Base-by-base conservation (phyloP, 1,140 invertebrate genomes). In the Microplitis mediator region DNA sequence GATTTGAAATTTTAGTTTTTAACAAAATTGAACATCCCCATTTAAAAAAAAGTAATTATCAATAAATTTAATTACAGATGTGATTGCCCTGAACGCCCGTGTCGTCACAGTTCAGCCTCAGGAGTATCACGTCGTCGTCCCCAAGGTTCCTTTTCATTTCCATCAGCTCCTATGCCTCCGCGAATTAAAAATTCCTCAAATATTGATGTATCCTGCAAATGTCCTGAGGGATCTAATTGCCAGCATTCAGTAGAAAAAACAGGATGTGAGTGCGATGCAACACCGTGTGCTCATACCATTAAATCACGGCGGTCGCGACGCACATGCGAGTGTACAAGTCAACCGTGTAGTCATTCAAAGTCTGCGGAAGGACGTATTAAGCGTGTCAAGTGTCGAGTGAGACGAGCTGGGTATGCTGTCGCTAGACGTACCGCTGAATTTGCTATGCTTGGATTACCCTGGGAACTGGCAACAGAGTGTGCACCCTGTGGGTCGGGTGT, bases 381-480 rank as follows among this genome's bases (percentile, higher is more conserved):
- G 70, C 83, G 84, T 8, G 85, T 86, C 6, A 86, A 85, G 70
- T 85, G 79, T 69, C 83, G 84, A 16, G 83, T 86, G 34, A 79
- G 84, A 60, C 80, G 84, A 0, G 84, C 85, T 69, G 84, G 84
- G 54, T 85, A 84, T 69, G 84, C 85, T 0, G 84, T 86, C 83
- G 85, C 85, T 3, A 77, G 84, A 36, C 85, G 85, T 72, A 86
- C 84, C 16, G 84, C 85, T 60, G 84, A 86, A 67, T 77, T 85
- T 34, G 84, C 85, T 35, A 85, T 85, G 84, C 75, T 86, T 58
- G 82, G 83, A 63, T 64, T 85, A 58, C 85, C 86, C 69, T 86
- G 85, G 85, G 84, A 85, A 39, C 76, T 86, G 6, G 82, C 83
- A 4, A 78, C 83, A 54, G 85, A 86, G 69, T 86, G 84, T 69